phyloP scores from a whole-genome alignment of 2,113 vertebrate species.

The Limanda limanda region DNA sequence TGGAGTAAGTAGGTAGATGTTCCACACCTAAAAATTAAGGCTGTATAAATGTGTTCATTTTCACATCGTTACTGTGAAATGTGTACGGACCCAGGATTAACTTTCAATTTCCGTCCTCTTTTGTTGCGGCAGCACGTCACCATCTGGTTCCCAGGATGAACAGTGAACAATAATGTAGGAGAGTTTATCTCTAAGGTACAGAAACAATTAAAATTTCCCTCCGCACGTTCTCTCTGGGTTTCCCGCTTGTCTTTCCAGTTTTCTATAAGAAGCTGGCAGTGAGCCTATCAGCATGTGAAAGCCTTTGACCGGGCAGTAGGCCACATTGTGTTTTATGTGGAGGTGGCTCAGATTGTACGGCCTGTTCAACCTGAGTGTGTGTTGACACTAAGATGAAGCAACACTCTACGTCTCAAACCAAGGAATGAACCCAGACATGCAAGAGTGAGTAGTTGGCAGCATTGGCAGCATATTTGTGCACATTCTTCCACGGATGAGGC shows the following conservation, averaged over 20 bases:
- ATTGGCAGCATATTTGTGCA: slow-evolving; percentile 5
- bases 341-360: neutral
- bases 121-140: too few relatives aligned
- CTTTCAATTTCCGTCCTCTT: too few relatives aligned
- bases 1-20: too few relatives aligned
- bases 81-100: too few relatives aligned
- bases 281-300: neutral
- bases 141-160: too few relatives aligned
- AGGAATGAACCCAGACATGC: fast-evolving
- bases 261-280: neutral
- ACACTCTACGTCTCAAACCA: neutral
- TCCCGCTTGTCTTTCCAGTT: neutral
- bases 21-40: too few relatives aligned
- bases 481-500: slow-evolving; percentile 14
- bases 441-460: neutral
- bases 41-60: too few relatives aligned
- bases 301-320: neutral
- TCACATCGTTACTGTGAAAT: too few relatives aligned
- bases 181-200: neutral
- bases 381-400: neutral
- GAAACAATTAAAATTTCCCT: neutral
- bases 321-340: neutral
- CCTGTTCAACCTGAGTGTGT: neutral
- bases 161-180: too few relatives aligned
- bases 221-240: neutral